Percentiles rank a stretch among this genome's conserved stretches.
These are phyloP conservation scores for Eubasilissa splendida DNA, from an alignment of 2,888 invertebrate species.

Conservation along the genomic window DNA sequence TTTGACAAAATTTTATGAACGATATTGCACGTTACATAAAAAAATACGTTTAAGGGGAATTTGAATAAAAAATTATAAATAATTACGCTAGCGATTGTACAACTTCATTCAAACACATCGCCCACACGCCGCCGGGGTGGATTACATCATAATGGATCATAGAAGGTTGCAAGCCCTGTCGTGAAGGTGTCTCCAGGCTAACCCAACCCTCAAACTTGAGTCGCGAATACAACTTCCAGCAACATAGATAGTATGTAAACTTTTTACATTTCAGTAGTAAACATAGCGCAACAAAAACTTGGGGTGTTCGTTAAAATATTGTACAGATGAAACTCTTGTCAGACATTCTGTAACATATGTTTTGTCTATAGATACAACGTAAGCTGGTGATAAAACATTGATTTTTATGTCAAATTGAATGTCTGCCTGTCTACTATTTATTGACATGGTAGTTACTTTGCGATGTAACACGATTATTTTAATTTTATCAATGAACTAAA, in stretches of 20 bases:
- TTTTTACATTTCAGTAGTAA: no score
- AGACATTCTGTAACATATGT: no score
- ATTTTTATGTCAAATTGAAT: no score
- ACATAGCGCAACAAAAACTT: no score
- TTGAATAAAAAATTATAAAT: constrained; percentile 28
- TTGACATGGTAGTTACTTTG: no score
- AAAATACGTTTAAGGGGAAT: constrained; percentile 15
- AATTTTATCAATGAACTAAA: no score
- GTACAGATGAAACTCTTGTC: no score
- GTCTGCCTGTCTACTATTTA: no score
- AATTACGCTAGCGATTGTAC: constrained; percentile 18
- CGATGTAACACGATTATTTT: no score
- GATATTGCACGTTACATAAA: neutral
- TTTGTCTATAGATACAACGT: no score
- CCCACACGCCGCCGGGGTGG: neutral
- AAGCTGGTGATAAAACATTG: no score
- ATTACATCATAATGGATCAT: constrained; percentile 13
- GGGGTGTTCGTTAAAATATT: no score
- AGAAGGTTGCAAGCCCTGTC: neutral
- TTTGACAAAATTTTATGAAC: neutral
- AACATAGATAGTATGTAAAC: neutral
- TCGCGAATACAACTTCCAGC: neutral
- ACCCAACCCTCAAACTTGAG: neutral
- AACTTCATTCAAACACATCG: constrained; percentile 1
- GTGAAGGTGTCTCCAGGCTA: neutral